A percentile compares a stretch with the other conserved stretches of the same genome.
phyloP scores from a whole-genome alignment of 2,797 vertebrate genomes.

The Pempheris klunzingeri region DNA sequence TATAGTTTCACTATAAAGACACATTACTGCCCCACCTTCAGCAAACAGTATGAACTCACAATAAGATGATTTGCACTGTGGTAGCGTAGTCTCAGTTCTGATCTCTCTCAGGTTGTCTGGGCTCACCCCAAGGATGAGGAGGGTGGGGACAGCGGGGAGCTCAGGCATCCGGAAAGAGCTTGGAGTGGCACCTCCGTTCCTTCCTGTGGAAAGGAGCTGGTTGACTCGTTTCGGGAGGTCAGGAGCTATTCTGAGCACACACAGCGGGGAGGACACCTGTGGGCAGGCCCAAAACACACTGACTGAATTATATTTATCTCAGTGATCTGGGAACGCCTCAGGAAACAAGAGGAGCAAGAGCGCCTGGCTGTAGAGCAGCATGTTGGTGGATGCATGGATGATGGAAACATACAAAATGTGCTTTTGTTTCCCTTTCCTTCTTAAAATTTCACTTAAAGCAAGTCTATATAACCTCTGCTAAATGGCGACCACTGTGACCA shows the following conservation, averaged over 20 bases:
- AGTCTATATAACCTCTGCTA: too few species aligned
- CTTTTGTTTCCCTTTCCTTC: neutral
- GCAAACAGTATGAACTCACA: neutral
- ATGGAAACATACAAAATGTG: neutral
- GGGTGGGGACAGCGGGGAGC: neutral
- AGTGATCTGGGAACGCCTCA: neutral
- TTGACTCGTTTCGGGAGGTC: neutral
- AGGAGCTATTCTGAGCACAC: slow-evolving; percentile 17
- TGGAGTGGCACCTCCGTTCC: slow-evolving; percentile 38
- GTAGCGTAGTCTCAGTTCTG: neutral
- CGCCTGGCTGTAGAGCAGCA: too few species aligned
- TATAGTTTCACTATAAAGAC: neutral
- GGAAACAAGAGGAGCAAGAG: neutral
- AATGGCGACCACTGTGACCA: too few species aligned
- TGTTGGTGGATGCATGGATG: neutral
- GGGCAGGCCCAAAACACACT: neutral
- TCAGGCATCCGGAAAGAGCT: slow-evolving; percentile 11
- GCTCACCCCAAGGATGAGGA: neutral
- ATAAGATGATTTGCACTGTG: neutral
- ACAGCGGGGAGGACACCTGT: neutral
- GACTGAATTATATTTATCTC: slow-evolving; percentile 13
- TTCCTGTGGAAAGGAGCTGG: neutral
- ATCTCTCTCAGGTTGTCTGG: neutral
- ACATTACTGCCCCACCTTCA: neutral
- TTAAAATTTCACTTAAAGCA: too few species aligned